Base-by-base conservation (phyloP, 2,888 invertebrate genomes). In the Lasioglossum morio region DNA sequence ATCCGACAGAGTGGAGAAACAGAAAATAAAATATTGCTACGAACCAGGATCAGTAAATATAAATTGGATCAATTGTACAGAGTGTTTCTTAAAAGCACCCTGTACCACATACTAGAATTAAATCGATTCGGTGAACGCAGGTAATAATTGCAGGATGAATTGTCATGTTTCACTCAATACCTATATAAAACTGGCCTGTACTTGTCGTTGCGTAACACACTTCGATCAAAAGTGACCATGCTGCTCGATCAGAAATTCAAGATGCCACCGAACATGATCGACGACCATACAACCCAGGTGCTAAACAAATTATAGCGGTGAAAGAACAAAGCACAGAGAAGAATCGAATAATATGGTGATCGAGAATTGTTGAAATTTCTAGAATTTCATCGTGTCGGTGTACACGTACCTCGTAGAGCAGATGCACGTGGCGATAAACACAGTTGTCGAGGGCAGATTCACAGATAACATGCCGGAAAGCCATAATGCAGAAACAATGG, bases 191-290 rank as follows among this genome's bases (percentile, higher is more conserved):
- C 87, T 12, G 94, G 93, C 40, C 57, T 78, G n/a, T 93, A 94
- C 60, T 77, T 89, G 8, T 53, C 88, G 1, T 72, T 94, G 63
- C 89, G 91, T 7, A 90, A 81, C 23, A 87, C 89, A 0, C 80
- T 94, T 57, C 93, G 91, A 53, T 79, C 84, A 8, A 93, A 91
- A 88, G 91, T 94, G 19, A 91, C 85, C 14, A 83, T 88, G 66
- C 72, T 94, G n/a, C 66, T 94, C 23, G 94, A 94, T 88, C 92
- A 94, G 53, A 94, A 91, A 79, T 93, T 93, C n/a, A 80, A 89
- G 19, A 77, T 90, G 16, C 82, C 86, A 34, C 72, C 79, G 34
- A 84, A 82, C 34, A 77, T 79, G 1, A 72, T 91, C 48, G 78
- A 91, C 23, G 91, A 91, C 5, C 79, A 79, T 27, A 81, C 92